A percentile compares a stretch with the other conserved stretches of the same genome.
These are phyloP conservation scores for Branchinecta lindahli DNA, from an alignment of 1,140 invertebrate genomes.

Conservation along the genomic window DNA sequence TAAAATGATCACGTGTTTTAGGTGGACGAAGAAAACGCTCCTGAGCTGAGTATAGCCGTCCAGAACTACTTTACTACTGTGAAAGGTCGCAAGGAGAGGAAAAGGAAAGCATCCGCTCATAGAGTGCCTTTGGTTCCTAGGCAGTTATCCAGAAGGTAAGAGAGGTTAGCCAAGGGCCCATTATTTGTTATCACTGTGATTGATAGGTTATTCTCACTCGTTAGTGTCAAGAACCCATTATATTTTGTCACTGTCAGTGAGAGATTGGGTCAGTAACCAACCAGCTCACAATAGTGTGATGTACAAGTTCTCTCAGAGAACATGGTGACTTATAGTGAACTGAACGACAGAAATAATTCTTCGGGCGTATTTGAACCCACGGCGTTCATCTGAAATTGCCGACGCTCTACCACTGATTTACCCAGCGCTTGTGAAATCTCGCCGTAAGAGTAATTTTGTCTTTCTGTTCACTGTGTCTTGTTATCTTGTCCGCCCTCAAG, in stretches of 20 bases:
- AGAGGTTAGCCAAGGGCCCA: not conserved
- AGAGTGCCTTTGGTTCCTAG: slow-evolving; percentile 58
- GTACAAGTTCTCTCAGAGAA: too few species aligned
- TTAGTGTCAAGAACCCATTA: not conserved
- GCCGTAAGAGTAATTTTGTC: too few species aligned
- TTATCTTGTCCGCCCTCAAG: too few species aligned
- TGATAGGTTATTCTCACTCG: slow-evolving; percentile 14
- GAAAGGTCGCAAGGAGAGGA: slow-evolving; percentile 51
- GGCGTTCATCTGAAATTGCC: too few species aligned
- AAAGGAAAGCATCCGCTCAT: slow-evolving; percentile 54
- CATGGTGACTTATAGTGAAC: too few species aligned
- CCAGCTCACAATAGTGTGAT: too few species aligned
- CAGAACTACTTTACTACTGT: slow-evolving; percentile 80
- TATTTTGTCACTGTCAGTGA: not conserved
- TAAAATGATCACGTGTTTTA: slow-evolving; percentile 26
- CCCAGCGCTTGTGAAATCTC: too few species aligned
- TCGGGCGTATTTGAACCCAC: too few species aligned
- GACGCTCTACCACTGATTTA: too few species aligned
- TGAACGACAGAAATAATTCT: too few species aligned
- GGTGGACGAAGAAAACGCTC: slow-evolving; percentile 64
- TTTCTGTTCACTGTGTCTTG: too few species aligned
- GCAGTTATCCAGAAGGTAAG: slow-evolving; percentile 46
- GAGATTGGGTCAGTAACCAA: too few species aligned
- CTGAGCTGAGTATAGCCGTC: slow-evolving; percentile 58
- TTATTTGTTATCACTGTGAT: slow-evolving; percentile 20